Evolutionary conservation across 2,797 vertebrate genomes (phyloP).

Genomic region (Podarcis lilfordi): DNA sequence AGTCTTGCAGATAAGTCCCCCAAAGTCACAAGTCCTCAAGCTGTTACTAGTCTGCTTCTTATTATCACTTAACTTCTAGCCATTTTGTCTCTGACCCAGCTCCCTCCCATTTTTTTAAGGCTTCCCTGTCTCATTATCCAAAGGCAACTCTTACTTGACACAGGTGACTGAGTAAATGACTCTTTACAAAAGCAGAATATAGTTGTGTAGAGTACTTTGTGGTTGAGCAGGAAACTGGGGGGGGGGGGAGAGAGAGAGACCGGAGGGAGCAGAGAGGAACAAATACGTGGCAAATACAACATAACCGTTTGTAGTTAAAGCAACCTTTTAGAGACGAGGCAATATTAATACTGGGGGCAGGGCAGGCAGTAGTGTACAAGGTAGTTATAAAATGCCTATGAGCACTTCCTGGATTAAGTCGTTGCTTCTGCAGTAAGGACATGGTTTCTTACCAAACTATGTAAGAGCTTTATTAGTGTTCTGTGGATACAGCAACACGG

Average conservation of each 20-base stretch:
- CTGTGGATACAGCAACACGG: not conserved
- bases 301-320: not conserved
- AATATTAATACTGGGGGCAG: not conserved
- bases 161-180: not conserved
- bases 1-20: not conserved
- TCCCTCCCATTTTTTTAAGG: not conserved
- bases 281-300: too few relatives aligned
- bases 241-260: too few relatives aligned
- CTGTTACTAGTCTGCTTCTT: not conserved
- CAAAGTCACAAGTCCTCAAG: not conserved
- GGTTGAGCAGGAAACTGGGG: not conserved
- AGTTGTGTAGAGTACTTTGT: too few relatives aligned
- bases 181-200: not conserved
- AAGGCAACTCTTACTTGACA: not conserved
- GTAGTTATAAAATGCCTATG: not conserved
- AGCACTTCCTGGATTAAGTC: not conserved
- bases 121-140: not conserved
- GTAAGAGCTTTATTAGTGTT: not conserved
- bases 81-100: not conserved
- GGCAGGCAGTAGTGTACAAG: not conserved
- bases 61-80: not conserved
- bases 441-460: not conserved
- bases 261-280: not conserved
- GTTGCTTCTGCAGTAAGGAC: not conserved
- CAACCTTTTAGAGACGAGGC: not conserved